Conservation (phyloP, 2,888 invertebrate genomes). For the Conistra vaccinii region DNA sequence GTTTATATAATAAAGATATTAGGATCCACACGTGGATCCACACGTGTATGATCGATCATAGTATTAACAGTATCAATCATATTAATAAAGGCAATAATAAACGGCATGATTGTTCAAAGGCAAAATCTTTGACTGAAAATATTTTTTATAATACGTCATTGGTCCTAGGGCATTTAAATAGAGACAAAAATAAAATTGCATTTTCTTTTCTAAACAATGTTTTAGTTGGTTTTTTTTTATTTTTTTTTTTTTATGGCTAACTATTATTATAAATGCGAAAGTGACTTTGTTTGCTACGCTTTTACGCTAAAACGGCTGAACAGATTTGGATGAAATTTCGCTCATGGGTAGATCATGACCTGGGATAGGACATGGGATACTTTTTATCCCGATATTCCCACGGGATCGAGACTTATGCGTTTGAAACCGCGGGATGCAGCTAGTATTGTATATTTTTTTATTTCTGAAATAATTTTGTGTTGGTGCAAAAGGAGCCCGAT, state of each 20-base stretch:
- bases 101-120: background rate
- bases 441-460: background rate
- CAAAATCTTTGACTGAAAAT: background rate
- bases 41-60: constrained; percentile 32
- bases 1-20: constrained; percentile 2
- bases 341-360: too few species aligned
- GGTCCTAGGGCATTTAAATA: background rate
- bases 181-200: background rate
- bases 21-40: constrained; percentile 25
- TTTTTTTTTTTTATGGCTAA: too few species aligned
- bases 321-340: too few species aligned
- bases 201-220: background rate
- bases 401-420: too few species aligned
- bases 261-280: too few species aligned
- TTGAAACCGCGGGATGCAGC: too few species aligned
- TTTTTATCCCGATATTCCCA: too few species aligned
- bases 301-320: too few species aligned
- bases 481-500: background rate
- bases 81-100: constrained; percentile 26
- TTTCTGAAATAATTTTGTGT: background rate
- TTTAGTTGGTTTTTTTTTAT: too few species aligned
- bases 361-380: too few species aligned
- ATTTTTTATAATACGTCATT: too few species aligned
- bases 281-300: too few species aligned
- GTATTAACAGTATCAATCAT: constrained; percentile 3